phyloP scores from a whole-genome alignment of 1,140 invertebrate genomes.

The Brachionus sp. region DNA sequence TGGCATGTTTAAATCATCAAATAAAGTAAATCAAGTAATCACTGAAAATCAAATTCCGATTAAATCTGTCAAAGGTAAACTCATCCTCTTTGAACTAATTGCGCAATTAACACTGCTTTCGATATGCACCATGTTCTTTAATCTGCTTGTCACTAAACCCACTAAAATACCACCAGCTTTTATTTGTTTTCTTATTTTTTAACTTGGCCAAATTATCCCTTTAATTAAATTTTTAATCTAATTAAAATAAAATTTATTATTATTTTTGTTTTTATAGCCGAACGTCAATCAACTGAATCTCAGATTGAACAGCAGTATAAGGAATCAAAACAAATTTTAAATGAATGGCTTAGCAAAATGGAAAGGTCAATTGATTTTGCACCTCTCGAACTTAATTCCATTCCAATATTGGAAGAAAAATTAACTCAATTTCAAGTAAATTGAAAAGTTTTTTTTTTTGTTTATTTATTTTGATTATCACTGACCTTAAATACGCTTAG shows the following conservation, averaged over 20 bases:
- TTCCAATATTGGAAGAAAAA: not conserved
- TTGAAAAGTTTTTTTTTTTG: not conserved
- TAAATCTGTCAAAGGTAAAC: not conserved
- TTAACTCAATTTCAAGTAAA: slow-evolving; percentile 3
- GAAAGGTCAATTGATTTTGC: slow-evolving; percentile 19
- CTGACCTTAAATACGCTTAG: not conserved
- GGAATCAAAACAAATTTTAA: not conserved
- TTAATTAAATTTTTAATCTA: not conserved
- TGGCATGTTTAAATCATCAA: not conserved
- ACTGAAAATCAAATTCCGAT: slow-evolving; percentile 16
- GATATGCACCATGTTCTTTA: not conserved
- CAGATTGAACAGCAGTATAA: not conserved
- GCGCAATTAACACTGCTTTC: not conserved
- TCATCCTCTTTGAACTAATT: not conserved
- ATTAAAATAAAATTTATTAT: not conserved
- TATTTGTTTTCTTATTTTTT: not conserved
- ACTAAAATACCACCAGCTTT: not conserved
- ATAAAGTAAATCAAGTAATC: not conserved
- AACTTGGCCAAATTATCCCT: not conserved
- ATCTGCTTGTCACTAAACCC: not conserved
- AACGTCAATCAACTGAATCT: not conserved
- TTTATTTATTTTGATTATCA: not conserved
- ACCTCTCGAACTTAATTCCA: not conserved
- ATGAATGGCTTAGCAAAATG: not conserved
- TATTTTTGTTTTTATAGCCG: not conserved